These are phyloP conservation scores for Coracias cyanogaster DNA, from an alignment of 2,797 vertebrate species.

Conservation along the genomic window DNA sequence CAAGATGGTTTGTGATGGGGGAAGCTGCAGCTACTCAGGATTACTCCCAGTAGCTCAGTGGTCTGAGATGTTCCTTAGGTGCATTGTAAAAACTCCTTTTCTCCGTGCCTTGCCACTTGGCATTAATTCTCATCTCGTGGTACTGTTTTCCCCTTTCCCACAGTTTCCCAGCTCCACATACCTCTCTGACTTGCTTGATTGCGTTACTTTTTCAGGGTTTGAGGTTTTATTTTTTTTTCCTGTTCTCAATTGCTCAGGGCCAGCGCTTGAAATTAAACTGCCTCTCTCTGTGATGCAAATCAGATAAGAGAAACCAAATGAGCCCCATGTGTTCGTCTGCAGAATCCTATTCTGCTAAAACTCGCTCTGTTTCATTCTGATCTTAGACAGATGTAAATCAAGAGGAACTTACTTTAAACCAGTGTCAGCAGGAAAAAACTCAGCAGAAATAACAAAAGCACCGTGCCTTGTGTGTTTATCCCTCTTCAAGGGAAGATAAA, in stretches of 20 bases:
- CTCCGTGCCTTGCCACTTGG: rapidly evolving
- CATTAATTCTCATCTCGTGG: not conserved
- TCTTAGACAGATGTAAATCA: conserved; percentile 64
- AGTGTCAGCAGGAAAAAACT: conserved; percentile 24
- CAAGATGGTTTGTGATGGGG: rapidly evolving
- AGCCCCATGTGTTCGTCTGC: conserved; percentile 50
- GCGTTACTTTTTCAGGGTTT: not conserved
- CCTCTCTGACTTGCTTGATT: not conserved
- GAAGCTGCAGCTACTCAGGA: not conserved
- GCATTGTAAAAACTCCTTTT: not conserved
- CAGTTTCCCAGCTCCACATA: not conserved
- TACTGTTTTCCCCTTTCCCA: not conserved
- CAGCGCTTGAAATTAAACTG: conserved; percentile 38
- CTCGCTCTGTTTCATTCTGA: conserved; percentile 12
- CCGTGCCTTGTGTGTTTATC: not conserved
- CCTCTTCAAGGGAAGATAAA: not conserved
- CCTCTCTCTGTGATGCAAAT: conserved; percentile 52
- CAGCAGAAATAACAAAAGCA: conserved; percentile 33
- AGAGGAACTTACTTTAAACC: conserved; percentile 39
- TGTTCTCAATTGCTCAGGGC: conserved; percentile 19
- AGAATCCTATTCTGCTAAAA: conserved; percentile 28
- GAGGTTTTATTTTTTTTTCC: not conserved
- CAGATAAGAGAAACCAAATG: conserved; percentile 53
- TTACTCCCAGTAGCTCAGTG: not conserved
- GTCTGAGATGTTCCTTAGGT: not conserved